These are phyloP conservation scores for Keiferia lycopersicella DNA, from an alignment of 2,888 invertebrate genomes.

Conservation along the genomic window DNA sequence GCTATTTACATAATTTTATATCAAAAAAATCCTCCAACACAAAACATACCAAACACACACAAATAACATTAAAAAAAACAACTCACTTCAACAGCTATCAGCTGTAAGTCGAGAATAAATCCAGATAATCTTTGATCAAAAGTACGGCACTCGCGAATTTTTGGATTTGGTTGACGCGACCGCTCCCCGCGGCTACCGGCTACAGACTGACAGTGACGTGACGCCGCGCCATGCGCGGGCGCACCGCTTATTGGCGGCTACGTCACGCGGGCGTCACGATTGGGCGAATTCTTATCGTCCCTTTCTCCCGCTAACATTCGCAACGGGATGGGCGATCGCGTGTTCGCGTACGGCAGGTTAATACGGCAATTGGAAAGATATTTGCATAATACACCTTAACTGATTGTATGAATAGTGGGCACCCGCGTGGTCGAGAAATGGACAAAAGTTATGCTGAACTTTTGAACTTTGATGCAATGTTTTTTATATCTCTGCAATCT, in stretches of 20 bases:
- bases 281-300: constrained; percentile 4
- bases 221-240: constrained; percentile 24
- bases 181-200: constrained; percentile 39
- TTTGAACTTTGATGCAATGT: constrained; percentile 2
- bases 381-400: background rate
- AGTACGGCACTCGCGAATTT: constrained; percentile 42
- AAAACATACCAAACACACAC: background rate
- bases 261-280: constrained; percentile 11
- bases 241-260: constrained; percentile 13
- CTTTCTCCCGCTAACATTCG: constrained; percentile 10
- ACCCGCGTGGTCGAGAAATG: background rate
- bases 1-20: constrained; percentile 18
- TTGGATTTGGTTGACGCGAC: constrained; percentile 40
- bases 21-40: background rate
- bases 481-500: background rate
- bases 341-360: background rate
- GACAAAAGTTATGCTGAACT: background rate
- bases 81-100: constrained; percentile 3
- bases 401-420: background rate
- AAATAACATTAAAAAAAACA: background rate
- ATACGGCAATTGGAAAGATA: background rate
- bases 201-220: constrained; percentile 44
- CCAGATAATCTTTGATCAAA: constrained; percentile 14
- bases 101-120: constrained; percentile 11
- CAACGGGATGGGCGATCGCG: constrained; percentile 8